Percentiles rank a stretch among this genome's conserved stretches.
Conservation (phyloP, 2,113 vertebrate species). For the Seriola quinqueradiata region DNA sequence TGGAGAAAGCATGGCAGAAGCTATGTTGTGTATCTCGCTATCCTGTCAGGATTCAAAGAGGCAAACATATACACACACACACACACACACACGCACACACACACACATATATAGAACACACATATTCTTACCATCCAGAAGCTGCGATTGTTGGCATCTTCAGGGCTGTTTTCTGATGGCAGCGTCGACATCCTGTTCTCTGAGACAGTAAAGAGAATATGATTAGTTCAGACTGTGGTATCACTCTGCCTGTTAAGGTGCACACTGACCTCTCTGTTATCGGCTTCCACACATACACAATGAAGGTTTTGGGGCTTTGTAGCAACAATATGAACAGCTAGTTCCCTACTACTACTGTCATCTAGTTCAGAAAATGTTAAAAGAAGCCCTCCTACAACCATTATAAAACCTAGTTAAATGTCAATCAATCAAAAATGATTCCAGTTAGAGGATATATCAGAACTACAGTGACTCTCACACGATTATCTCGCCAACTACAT, state of each 20-base stretch:
- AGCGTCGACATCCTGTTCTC: conserved; percentile 79
- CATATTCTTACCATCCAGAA: conserved; percentile 86
- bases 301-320: not conserved
- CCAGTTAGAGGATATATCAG: no score
- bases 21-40: not conserved
- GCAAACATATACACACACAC: not conserved
- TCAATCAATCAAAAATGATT: no score
- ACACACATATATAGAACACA: not conserved
- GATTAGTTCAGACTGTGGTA: not conserved
- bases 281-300: no score
- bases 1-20: not conserved
- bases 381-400: not conserved
- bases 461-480: not conserved
- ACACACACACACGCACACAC: conserved; percentile 19
- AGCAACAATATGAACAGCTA: not conserved
- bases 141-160: conserved; percentile 79
- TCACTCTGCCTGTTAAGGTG: not conserved
- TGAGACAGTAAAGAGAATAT: conserved; percentile 36
- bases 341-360: no score
- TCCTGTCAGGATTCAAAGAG: no score
- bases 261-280: conserved; percentile 4
- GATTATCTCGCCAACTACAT: not conserved
- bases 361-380: not conserved
- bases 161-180: conserved; percentile 62
- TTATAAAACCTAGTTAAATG: no score